Percentiles rank a stretch among this genome's conserved stretches.
These are phyloP conservation scores for Silurus glanis DNA, from an alignment of 2,113 vertebrate genomes.

Conservation along the genomic window DNA sequence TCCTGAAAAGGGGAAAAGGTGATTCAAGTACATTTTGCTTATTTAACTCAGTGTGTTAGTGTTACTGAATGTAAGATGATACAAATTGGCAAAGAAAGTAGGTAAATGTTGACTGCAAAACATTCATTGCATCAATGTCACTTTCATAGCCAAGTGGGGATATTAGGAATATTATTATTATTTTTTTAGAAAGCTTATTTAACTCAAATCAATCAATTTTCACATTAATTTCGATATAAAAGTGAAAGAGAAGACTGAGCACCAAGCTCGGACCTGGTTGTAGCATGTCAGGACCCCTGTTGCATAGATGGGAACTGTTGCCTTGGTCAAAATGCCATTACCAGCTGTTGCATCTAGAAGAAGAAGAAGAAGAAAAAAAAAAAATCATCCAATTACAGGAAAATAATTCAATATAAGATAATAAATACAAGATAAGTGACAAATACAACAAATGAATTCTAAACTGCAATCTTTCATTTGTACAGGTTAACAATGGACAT, in stretches of 20 bases:
- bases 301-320: conserved; percentile 98
- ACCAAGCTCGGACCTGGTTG: conserved; percentile 83
- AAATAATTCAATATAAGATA: background rate
- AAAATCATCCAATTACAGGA: background rate
- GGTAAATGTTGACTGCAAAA: background rate
- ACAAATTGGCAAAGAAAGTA: background rate
- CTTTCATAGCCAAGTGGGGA: background rate
- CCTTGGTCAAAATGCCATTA: conserved; percentile 95
- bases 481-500: no score
- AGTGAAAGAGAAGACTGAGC: no score
- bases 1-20: conserved; percentile 74
- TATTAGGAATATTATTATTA: background rate
- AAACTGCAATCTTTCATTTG: no score
- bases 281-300: conserved; percentile 97
- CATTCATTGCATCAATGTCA: background rate
- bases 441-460: background rate
- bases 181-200: no score
- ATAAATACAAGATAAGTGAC: no score
- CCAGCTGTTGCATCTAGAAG: conserved; percentile 83
- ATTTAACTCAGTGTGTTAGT: no score
- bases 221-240: no score
- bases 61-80: background rate
- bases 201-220: background rate
- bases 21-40: background rate
- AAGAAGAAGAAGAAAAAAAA: background rate